Evolutionary conservation across 2,797 vertebrate species (phyloP).

Genomic region (Acrossocheilus wenchowensis): DNA sequence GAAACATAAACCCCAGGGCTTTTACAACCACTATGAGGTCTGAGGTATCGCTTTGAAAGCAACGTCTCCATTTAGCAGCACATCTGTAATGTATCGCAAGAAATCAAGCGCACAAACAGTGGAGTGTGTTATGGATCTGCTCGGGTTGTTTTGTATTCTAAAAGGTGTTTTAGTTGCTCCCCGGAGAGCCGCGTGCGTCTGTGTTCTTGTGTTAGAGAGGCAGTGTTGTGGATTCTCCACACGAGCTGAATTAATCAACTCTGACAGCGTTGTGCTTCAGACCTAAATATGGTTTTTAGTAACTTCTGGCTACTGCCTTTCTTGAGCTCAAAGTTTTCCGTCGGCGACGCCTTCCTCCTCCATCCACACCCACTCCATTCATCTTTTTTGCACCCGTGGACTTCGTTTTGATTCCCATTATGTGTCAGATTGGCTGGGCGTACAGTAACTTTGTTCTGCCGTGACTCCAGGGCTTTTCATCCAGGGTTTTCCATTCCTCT

Average conservation of each 20-base stretch:
- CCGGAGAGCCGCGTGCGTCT: constrained; percentile 17
- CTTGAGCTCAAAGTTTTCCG: constrained; percentile 15
- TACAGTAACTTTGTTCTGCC: background rate
- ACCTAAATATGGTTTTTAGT: constrained; percentile 45
- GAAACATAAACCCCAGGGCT: constrained; percentile 13
- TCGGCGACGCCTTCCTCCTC: background rate
- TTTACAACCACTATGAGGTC: background rate
- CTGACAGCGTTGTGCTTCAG: constrained; percentile 49
- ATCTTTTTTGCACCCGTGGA: background rate
- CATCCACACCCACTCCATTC: background rate
- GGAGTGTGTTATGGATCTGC: background rate
- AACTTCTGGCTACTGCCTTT: constrained; percentile 43
- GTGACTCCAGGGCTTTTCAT: background rate
- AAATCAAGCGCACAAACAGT: background rate
- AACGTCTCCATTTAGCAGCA: background rate
- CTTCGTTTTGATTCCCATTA: background rate
- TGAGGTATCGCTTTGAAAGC: constrained; percentile 8
- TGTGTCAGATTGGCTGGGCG: background rate
- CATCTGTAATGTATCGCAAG: constrained; percentile 7
- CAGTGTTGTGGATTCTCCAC: constrained; percentile 38
- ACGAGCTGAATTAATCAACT: constrained; percentile 50
- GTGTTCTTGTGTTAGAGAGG: constrained; percentile 3
- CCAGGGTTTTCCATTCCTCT: background rate
- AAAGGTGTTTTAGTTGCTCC: constrained; percentile 34
- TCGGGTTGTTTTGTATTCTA: constrained; percentile 27